Percentiles rank a stretch among this genome's conserved stretches.
Evolutionary conservation across 2,113 vertebrate species (phyloP).

Genomic region (Trogon melanurus): DNA sequence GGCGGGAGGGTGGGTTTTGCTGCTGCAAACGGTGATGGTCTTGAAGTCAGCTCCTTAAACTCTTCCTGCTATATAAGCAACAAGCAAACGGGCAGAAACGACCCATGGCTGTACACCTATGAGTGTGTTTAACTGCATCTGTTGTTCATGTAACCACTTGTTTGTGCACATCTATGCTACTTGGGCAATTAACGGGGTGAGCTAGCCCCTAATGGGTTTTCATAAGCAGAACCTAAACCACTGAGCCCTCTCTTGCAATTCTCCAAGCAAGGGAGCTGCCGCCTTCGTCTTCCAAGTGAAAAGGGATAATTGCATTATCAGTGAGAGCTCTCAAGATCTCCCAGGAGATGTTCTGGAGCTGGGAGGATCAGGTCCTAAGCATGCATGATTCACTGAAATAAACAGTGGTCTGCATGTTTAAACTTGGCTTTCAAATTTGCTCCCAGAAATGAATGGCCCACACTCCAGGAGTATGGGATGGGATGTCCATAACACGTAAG

Average conservation of each 20-base stretch:
- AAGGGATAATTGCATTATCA: conserved; percentile 36
- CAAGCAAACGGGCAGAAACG: background rate
- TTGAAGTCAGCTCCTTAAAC: background rate
- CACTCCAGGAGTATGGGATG: background rate
- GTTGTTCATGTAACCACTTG: background rate
- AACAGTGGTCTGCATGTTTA: conserved; percentile 30
- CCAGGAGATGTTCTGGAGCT: conserved; percentile 45
- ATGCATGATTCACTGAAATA: conserved; percentile 30
- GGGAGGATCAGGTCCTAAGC: background rate
- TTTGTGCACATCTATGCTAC: background rate
- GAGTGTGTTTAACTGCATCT: background rate
- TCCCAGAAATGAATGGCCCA: background rate
- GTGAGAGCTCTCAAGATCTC: conserved; percentile 29
- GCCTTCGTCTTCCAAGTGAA: background rate
- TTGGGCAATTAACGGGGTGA: background rate
- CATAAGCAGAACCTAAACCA: conserved; percentile 33
- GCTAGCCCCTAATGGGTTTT: background rate
- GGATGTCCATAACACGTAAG: background rate
- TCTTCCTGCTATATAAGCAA: background rate
- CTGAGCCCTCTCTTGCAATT: background rate
- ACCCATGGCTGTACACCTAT: background rate
- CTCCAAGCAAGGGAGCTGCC: background rate
- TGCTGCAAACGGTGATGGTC: background rate
- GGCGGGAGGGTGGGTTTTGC: background rate
- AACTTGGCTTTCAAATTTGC: conserved; percentile 1